phyloP scores from a whole-genome alignment of 2,113 vertebrate genomes.

The Brachypteracias leptosomus region DNA sequence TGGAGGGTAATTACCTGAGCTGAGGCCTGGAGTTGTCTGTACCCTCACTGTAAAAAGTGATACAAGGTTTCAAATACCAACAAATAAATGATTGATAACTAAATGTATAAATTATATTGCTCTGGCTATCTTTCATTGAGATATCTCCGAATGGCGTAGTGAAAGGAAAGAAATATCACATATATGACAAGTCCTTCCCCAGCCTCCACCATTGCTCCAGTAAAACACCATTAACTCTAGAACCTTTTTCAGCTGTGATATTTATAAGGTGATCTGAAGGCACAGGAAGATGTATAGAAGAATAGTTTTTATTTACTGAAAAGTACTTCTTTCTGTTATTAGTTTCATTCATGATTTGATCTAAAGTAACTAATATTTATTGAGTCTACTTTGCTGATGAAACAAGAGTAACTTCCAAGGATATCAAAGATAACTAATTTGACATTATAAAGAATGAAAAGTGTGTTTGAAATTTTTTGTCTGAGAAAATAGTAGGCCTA shows the following conservation, averaged over 20 bases:
- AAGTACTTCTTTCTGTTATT: background rate
- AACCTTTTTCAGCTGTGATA: background rate
- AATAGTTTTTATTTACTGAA: background rate
- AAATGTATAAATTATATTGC: background rate
- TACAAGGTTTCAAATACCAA: background rate
- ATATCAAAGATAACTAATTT: background rate
- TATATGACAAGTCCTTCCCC: background rate
- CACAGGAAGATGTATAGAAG: fast-evolving
- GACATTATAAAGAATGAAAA: background rate
- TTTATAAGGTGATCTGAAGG: background rate
- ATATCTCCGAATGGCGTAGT: background rate
- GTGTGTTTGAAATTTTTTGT: background rate
- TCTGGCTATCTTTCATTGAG: background rate
- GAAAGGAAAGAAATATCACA: background rate
- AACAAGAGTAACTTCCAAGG: background rate
- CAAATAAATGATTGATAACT: background rate
- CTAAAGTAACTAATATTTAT: background rate
- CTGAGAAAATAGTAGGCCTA: background rate
- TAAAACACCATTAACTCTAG: background rate
- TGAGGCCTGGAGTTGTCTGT: background rate
- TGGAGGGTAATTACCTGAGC: background rate
- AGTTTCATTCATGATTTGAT: background rate
- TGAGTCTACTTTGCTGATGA: background rate
- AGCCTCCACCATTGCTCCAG: background rate
- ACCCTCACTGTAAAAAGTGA: background rate